Evolutionary conservation across 1,140 invertebrate species (phyloP).

Genomic region (Vanessa atalanta): DNA sequence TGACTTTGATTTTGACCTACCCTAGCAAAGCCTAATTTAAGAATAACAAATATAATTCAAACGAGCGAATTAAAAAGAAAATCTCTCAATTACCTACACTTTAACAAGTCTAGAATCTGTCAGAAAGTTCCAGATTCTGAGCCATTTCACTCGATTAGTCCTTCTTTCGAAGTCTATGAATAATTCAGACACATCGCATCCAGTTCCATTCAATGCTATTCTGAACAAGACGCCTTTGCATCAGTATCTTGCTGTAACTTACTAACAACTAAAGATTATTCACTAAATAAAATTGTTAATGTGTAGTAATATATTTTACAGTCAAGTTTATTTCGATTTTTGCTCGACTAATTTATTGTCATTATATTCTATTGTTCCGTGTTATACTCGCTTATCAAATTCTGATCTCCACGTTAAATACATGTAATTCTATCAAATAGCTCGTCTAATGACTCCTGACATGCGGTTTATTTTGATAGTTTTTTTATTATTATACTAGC

Average conservation of each 20-base stretch:
- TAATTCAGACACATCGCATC: conserved; percentile 36
- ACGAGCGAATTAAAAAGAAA: neutral
- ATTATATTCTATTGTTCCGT: too few relatives aligned
- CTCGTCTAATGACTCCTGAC: too few relatives aligned
- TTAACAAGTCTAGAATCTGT: conserved; percentile 19
- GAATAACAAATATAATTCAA: neutral
- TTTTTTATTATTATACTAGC: too few relatives aligned
- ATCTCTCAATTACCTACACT: conserved; percentile 1
- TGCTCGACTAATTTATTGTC: neutral
- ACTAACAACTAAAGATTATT: conserved; percentile 14
- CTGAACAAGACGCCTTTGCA: conserved; percentile 30
- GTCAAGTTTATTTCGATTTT: neutral
- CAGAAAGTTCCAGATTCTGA: conserved; percentile 28
- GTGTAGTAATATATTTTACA: neutral
- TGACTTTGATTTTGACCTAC: too few relatives aligned
- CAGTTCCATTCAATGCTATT: conserved; percentile 32
- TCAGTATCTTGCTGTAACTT: conserved; percentile 14
- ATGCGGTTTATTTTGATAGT: too few relatives aligned
- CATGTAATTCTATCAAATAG: too few relatives aligned
- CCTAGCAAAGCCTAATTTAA: too few relatives aligned
- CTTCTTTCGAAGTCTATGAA: conserved; percentile 39
- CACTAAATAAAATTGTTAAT: conserved; percentile 1
- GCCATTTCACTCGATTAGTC: conserved; percentile 39
- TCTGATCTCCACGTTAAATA: too few relatives aligned
- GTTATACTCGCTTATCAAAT: too few relatives aligned